Base-by-base conservation (phyloP, 2,888 invertebrate species). In the Dynastes grantii region DNA sequence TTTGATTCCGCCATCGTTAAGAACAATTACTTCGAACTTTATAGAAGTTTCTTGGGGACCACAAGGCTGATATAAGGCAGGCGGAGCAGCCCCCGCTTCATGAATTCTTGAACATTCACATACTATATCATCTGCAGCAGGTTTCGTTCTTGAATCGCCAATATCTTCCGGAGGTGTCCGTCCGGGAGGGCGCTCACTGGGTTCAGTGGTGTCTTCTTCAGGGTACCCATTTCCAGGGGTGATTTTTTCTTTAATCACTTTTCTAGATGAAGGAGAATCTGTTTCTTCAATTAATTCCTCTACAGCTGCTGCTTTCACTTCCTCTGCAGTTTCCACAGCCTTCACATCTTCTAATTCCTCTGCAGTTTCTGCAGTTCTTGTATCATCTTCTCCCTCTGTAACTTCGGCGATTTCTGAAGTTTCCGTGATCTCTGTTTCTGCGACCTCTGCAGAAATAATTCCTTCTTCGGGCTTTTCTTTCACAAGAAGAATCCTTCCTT, bases 41-140 rank as follows among this genome's bases (percentile, higher is more conserved):
- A 78, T 49, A 22, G 77, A 40, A n/a, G 65, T 78, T 68, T 79
- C 79, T 4, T n/a, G 40, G 68, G 61, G 22, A 32, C 55, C 29
- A 27, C 40, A 13, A 49, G 76, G 81, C 1, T 81, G 81, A 13
- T 73, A 80, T 6, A 84, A 76, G 16, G 79, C 70, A 29, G 85
- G 85, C 40, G 84, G 83, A n/a, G 85, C 85, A 49, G 82, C 84
- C 37, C 86, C 84, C n/a, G 82, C 79, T 11, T 84, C 81, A 22
- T 65, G 82, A 79, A 64, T 83, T 81, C 37, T 58, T 13, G 83
- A 83, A 78, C 85, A 85, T 82, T 86, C 85, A 70, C 84, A 85
- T 9, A 77, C 16, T 61, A 85, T 83, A 32, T 82, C 79, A 73
- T 76, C 77, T 45, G 70, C 76, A 9, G 75, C 76, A 75, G 81